These are phyloP conservation scores for Tiliacea aurago DNA, from an alignment of 2,888 invertebrate genomes.

Conservation along the genomic window DNA sequence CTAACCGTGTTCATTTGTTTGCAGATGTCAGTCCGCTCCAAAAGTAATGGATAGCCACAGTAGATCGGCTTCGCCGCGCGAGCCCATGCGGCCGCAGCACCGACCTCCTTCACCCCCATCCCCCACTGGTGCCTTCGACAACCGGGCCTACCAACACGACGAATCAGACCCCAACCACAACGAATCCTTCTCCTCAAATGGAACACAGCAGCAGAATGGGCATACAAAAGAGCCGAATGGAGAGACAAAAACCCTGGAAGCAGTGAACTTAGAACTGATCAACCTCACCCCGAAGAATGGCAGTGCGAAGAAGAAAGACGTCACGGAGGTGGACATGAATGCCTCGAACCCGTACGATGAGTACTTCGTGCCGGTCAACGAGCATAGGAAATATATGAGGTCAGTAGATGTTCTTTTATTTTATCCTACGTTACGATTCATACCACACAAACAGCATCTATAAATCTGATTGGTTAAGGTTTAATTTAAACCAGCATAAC, in stretches of 20 bases:
- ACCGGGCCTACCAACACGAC: slow-evolving; percentile 86
- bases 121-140: slow-evolving; percentile 85
- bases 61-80: slow-evolving; percentile 89
- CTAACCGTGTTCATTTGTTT: slow-evolving; percentile 58
- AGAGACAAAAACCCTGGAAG: slow-evolving; percentile 91
- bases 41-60: slow-evolving; percentile 89
- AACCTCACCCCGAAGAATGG: slow-evolving; percentile 92
- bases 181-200: slow-evolving; percentile 87
- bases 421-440: not conserved
- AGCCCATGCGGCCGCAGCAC: slow-evolving; percentile 87
- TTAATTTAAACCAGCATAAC: slow-evolving; percentile 2
- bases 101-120: slow-evolving; percentile 85
- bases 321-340: slow-evolving; percentile 91
- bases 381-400: slow-evolving; percentile 96
- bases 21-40: slow-evolving; percentile 89
- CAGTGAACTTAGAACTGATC: slow-evolving; percentile 95
- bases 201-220: slow-evolving; percentile 81
- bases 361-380: slow-evolving; percentile 96
- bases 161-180: slow-evolving; percentile 87
- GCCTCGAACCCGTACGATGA: slow-evolving; percentile 94
- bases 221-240: slow-evolving; percentile 85
- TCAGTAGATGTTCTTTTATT: slow-evolving; percentile 77
- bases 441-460: not conserved
- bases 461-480: not conserved
- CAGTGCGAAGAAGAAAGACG: slow-evolving; percentile 92